Evolutionary conservation across 2,888 invertebrate species (phyloP).

Genomic region (Lycia hirtaria): DNA sequence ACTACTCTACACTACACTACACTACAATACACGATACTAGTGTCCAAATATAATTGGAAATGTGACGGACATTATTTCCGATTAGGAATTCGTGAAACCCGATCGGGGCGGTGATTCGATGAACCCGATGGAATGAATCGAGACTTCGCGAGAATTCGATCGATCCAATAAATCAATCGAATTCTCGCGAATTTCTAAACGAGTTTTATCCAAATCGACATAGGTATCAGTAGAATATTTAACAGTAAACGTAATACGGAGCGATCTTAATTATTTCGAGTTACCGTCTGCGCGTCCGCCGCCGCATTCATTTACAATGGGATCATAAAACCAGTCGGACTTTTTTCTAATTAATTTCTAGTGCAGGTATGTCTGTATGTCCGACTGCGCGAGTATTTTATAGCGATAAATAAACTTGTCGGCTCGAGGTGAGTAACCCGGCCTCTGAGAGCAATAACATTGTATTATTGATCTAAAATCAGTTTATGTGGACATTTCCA

Average conservation of each 20-base stretch:
- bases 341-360: conserved; percentile 32
- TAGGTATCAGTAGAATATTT: conserved; percentile 6
- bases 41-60: conserved; percentile 18
- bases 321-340: conserved; percentile 31
- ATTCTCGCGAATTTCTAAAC: conserved; percentile 16
- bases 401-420: conserved; percentile 23
- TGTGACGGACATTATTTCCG: conserved; percentile 8
- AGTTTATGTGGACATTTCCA: neutral
- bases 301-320: conserved; percentile 32
- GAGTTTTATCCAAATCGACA: conserved; percentile 4
- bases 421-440: conserved; percentile 24
- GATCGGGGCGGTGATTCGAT: conserved; percentile 8
- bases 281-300: neutral
- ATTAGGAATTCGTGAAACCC: conserved; percentile 18
- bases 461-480: conserved; percentile 1
- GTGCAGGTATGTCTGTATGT: conserved; percentile 11
- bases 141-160: conserved; percentile 17
- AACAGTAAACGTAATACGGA: conserved; percentile 6
- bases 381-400: conserved; percentile 10
- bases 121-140: conserved; percentile 14
- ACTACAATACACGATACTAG: too few species aligned
- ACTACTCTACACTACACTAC: too few species aligned
- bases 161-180: neutral
- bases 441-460: conserved; percentile 1
- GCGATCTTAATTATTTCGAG: conserved; percentile 10